Evolutionary conservation across 2,888 invertebrate genomes (phyloP).

Genomic region (Rotaria magnacalcarata): DNA sequence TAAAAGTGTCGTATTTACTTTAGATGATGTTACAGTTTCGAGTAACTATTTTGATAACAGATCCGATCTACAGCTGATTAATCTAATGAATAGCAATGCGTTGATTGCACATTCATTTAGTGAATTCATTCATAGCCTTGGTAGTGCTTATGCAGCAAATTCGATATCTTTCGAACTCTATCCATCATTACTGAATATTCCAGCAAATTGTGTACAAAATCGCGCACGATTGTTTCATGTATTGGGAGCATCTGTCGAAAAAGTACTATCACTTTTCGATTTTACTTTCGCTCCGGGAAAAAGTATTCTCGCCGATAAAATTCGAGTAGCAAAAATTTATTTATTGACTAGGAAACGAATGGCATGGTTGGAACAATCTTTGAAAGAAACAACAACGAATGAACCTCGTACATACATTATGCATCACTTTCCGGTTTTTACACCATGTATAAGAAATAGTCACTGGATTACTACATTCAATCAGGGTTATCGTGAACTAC

Average conservation of each 20-base stretch:
- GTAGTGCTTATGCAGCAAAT: neutral
- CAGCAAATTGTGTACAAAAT: neutral
- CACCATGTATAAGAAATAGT: neutral
- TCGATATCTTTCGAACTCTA: neutral
- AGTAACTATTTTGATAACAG: neutral
- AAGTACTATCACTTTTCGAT: too few species aligned
- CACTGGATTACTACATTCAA: neutral
- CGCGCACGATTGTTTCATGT: neutral
- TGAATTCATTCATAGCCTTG: neutral
- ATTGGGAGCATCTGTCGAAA: neutral
- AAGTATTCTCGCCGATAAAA: neutral
- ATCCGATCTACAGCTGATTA: neutral
- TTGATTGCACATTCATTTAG: neutral
- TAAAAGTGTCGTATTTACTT: neutral
- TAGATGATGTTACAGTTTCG: neutral
- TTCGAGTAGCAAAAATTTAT: neutral
- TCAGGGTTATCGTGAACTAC: neutral
- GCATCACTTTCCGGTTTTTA: neutral
- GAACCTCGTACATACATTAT: neutral
- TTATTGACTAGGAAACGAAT: neutral
- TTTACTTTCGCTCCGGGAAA: too few species aligned
- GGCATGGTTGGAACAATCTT: neutral
- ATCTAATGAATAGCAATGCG: neutral
- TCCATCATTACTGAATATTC: neutral
- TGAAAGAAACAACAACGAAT: neutral